Evolutionary conservation across 2,888 invertebrate species (phyloP), one percentile per base, ranked within the genome.

Genomic region (Microdon myrmicae): DNA sequence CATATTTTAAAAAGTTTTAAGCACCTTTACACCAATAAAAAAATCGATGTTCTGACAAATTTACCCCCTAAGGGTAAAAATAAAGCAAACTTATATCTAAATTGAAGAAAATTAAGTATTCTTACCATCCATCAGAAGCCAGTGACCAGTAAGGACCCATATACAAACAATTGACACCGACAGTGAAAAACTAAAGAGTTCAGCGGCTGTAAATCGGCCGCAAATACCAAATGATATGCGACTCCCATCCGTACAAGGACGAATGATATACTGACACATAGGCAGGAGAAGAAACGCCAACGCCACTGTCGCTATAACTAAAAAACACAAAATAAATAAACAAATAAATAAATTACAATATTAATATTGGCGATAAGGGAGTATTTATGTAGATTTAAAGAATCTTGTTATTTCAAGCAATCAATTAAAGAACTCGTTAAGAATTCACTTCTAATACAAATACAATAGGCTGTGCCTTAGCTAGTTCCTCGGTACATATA

Each of bases 81-180:
- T 1, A 1, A 39, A 4, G n/a, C 4, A 8, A 20, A 19, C 3
- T 20, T 17, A 26, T 17, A 17, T n/a, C n/a, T n/a, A n/a, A n/a
- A n/a, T n/a, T n/a, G n/a, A n/a, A n/a, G n/a, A 14, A 39, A 26
- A 3, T 4, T 23, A 16, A 23, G 28, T 6, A 20, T 22, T 74
- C 82, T 77, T 73, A 90, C 90, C 91, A 82, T 97, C 96, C 96
- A 97, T 97, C 45, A 97, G 86, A 70, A 97, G 85, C 97, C 97
- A 97, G 82, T 97, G 96, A 1, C 96, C 97, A 58, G 97, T 97
- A 67, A 96, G 86, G 72, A 97, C 94, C 97, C 97, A 97, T 69
- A 97, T 90, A 82, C 94, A 94, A 58, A 97, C 96, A 77, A 97
- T 93, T 78, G 89, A 89, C 73, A 96, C 90, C 67, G 96, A 92